Evolutionary conservation across 1,140 invertebrate species (phyloP).

Genomic region (Lepidurus couesii): DNA sequence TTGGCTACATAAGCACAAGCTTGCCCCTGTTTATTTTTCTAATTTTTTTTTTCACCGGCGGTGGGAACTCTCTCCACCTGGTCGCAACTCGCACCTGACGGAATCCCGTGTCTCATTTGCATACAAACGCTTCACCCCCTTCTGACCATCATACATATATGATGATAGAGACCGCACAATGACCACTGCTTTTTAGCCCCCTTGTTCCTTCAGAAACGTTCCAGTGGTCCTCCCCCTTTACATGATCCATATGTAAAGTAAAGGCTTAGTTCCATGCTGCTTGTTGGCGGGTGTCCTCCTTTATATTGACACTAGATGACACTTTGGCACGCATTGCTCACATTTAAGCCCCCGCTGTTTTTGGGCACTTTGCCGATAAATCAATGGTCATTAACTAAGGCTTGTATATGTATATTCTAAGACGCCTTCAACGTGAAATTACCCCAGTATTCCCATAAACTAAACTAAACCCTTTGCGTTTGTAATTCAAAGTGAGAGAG

Average conservation of each 20-base stretch:
- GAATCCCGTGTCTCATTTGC: conserved; percentile 18
- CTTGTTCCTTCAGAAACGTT: background rate
- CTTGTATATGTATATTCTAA: background rate
- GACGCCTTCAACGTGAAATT: background rate
- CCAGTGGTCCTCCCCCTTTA: background rate
- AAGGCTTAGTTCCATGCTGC: conserved; percentile 1
- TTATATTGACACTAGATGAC: background rate
- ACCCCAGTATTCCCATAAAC: background rate
- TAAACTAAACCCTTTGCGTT: background rate
- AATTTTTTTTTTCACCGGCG: background rate
- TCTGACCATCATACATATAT: conserved; percentile 18
- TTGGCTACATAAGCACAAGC: background rate
- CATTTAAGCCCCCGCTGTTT: background rate
- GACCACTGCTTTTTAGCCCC: conserved; percentile 1
- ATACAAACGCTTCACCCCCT: conserved; percentile 21
- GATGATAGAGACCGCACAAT: conserved; percentile 3
- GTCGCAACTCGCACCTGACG: conserved; percentile 8
- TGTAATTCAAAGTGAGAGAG: background rate
- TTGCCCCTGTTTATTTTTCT: background rate
- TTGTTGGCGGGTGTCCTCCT: background rate
- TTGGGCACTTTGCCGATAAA: background rate
- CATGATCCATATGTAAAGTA: background rate
- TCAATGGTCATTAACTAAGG: background rate
- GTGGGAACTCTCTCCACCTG: conserved; percentile 12
- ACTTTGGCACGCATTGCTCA: background rate